Conservation (phyloP, 53 echinoderm and acorn worm genomes). For the Apostichopus leukothele region DNA sequence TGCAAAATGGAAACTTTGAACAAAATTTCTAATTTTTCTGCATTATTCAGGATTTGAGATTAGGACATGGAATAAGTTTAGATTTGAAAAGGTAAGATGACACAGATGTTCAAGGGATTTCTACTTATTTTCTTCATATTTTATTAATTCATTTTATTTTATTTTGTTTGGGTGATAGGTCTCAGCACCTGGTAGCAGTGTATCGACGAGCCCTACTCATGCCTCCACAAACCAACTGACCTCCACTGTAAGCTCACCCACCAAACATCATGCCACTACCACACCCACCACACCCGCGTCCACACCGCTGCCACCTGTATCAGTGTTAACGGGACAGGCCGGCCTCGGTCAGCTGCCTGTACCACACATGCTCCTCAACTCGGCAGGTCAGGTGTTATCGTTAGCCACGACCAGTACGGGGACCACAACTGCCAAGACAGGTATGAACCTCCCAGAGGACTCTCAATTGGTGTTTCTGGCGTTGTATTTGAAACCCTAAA, state of each 20-base stretch:
- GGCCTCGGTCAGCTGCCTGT: conserved; percentile 84
- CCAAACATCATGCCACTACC: conserved; percentile 53
- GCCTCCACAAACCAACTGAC: conserved; percentile 41
- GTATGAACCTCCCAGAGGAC: neutral
- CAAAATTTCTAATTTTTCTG: no score
- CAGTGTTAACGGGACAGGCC: conserved; percentile 86
- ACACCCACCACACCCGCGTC: conserved; percentile 53
- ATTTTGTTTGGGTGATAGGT: conserved; percentile 25
- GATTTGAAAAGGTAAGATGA: no score
- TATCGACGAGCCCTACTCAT: conserved; percentile 26
- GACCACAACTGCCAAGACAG: conserved; percentile 32
- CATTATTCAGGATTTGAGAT: no score
- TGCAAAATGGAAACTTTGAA: no score
- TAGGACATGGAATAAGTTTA: no score
- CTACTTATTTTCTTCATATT: no score
- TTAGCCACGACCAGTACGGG: conserved; percentile 52
- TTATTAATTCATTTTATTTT: no score
- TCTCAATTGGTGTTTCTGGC: no score
- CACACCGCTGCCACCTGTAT: conserved; percentile 92
- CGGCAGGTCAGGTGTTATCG: conserved; percentile 71
- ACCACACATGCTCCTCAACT: conserved; percentile 91
- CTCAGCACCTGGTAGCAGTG: conserved; percentile 28
- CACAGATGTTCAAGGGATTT: no score
- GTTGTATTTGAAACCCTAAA: no score
- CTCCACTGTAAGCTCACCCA: conserved; percentile 44